Conservation (phyloP, 1,140 invertebrate genomes). For the Hylyphantes graminicola region DNA sequence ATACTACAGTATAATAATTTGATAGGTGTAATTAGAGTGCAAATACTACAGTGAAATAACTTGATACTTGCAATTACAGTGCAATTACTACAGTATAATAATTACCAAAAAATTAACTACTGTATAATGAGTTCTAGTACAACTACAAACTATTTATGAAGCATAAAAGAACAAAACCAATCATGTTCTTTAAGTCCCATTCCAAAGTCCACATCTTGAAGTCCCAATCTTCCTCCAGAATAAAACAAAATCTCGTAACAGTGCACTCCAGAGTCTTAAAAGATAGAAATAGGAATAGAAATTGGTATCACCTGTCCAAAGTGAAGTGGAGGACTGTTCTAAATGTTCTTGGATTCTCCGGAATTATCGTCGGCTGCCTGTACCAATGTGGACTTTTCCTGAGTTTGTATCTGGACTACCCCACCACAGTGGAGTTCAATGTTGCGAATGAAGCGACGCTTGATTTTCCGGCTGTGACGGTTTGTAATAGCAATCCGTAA, state of each 20-base stretch:
- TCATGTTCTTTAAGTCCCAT: too few species aligned
- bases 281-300: neutral
- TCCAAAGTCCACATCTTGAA: too few species aligned
- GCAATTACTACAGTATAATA: too few species aligned
- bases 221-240: too few species aligned
- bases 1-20: too few species aligned
- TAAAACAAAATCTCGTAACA: neutral
- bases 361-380: constrained; percentile 26
- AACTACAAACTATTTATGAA: too few species aligned
- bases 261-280: neutral
- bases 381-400: constrained; percentile 44
- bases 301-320: neutral
- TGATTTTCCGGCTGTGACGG: constrained; percentile 52
- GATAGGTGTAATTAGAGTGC: too few species aligned
- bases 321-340: neutral
- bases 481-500: constrained; percentile 58
- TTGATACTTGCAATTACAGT: too few species aligned
- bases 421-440: constrained; percentile 39
- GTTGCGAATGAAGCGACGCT: constrained; percentile 27
- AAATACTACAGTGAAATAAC: too few species aligned
- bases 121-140: too few species aligned
- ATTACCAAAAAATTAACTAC: too few species aligned
- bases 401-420: constrained; percentile 17
- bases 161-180: too few species aligned
- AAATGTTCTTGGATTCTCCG: neutral